Percentiles rank a stretch among this genome's conserved stretches.
Conservation (phyloP, 2,797 vertebrate species). For the Hipposideros larvatus region DNA sequence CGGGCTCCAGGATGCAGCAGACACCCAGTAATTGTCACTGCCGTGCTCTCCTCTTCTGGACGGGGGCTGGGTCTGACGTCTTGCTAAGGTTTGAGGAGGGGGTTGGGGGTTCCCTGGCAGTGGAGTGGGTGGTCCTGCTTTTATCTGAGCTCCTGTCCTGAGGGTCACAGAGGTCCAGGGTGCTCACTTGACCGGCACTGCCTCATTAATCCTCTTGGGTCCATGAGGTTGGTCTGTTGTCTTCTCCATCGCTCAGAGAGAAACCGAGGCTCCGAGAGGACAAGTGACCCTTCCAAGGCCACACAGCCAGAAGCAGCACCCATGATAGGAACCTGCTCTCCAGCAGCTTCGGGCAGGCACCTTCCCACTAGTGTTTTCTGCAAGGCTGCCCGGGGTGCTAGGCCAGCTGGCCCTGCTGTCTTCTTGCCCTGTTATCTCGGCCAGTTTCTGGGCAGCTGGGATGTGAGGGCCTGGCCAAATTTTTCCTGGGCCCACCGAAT, state of each 20-base stretch:
- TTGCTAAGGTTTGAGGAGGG: background rate
- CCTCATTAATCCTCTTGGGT: background rate
- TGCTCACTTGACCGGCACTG: rapidly evolving
- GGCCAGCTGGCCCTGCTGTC: background rate
- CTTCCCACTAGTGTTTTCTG: too few relatives aligned
- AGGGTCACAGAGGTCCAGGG: rapidly evolving
- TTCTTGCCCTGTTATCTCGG: background rate
- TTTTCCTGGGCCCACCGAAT: rapidly evolving
- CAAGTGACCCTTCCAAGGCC: background rate
- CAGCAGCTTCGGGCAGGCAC: background rate
- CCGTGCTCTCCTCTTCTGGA: background rate
- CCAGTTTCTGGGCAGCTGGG: background rate
- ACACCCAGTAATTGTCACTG: background rate
- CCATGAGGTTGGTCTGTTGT: too few relatives aligned
- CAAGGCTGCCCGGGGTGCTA: background rate
- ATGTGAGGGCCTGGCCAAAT: rapidly evolving
- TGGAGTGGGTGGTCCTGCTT: too few relatives aligned
- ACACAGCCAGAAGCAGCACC: rapidly evolving
- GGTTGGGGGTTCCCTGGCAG: too few relatives aligned
- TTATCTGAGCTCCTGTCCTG: background rate
- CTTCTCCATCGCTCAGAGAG: background rate
- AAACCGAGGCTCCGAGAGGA: background rate
- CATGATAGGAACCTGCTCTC: rapidly evolving
- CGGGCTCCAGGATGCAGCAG: background rate
- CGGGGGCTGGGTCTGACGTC: background rate